Base-by-base conservation (phyloP, 2,888 invertebrate genomes). In the Emmelina monodactyla region DNA sequence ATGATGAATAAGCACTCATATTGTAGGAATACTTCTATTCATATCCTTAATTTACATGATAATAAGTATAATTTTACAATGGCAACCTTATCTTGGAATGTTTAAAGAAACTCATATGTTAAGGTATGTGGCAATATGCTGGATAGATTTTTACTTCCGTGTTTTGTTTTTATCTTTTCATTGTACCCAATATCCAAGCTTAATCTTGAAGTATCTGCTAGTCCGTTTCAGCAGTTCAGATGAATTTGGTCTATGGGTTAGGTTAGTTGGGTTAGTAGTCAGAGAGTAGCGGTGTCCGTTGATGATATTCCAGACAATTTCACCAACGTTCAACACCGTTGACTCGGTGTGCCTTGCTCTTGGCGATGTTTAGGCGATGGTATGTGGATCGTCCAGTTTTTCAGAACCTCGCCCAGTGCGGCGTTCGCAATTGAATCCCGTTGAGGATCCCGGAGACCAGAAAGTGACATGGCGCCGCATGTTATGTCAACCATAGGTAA, bases 301-400 rank as follows among this genome's bases (percentile, higher is more conserved):
- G 79, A 62, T 76, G 78, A 68, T 57, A 64, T 76, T 76, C 78
- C 56, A 48, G 58, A 55, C 70, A 72, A 66, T 70, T 53, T 72
- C 70, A 73, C 58, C 75, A 76, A 76, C 73, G 73, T 58, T 44
- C 65, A 67, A 62, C 72, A 76, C 68, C 65, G 69, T 61, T 67
- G 44, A 55, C 62, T 75, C 55, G 58, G 58, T 53, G 50, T 52
- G 48, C 46, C n/a, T n/a, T 68, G 70, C 72, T 60, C 64, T 63
- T 62, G 68, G 70, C 71, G 70, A 65, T 71, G 70, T 71, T 68
- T 78, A 76, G 79, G 76, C 79, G 78, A 67, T 76, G 72, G 78
- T 76, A 65, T 76, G 75, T 78, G 79, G 79, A 79, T 78, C 78
- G 78, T 78, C 79, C 76, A 79, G 79, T 79, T 79, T 79, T 79